A percentile compares a stretch with the other conserved stretches of the same genome.
These are phyloP conservation scores for Mustela nigripes DNA, from an alignment of 2,113 vertebrate genomes.

Conservation along the genomic window DNA sequence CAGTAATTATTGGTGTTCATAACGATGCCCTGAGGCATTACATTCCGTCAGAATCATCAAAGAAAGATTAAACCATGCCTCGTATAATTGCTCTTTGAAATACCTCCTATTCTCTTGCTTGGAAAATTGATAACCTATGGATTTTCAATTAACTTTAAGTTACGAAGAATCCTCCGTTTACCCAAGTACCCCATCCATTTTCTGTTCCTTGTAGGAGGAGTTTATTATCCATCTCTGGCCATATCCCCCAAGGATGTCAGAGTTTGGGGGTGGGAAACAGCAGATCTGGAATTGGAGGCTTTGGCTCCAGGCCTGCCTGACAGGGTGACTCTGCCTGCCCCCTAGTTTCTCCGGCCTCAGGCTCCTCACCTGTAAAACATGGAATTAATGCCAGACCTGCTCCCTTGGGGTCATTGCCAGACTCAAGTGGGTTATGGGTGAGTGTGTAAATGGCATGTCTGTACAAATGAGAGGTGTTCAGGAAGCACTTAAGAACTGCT, in stretches of 20 bases:
- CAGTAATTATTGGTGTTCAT: conserved; percentile 57
- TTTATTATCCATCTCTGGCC: conserved; percentile 10
- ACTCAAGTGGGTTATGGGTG: neutral
- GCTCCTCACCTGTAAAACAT: neutral
- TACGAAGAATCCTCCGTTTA: conserved; percentile 62
- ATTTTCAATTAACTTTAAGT: conserved; percentile 79
- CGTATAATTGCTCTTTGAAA: conserved; percentile 68
- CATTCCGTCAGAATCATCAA: conserved; percentile 62
- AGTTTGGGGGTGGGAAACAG: neutral
- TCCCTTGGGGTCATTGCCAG: neutral
- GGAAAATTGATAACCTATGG: conserved; percentile 79
- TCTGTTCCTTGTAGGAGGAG: neutral
- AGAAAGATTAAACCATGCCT: conserved; percentile 64
- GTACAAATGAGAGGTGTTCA: neutral
- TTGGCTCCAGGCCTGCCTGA: neutral
- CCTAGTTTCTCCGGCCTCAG: neutral
- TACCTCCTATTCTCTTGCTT: conserved; percentile 61
- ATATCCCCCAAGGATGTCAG: neutral
- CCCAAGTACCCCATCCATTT: conserved; percentile 19
- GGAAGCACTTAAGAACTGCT: neutral
- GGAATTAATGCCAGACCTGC: neutral
- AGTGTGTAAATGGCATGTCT: neutral
- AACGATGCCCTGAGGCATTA: neutral
- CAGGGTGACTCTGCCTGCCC: neutral
- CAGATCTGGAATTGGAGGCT: neutral